These are phyloP conservation scores for Heliconius ethilla DNA, from an alignment of 2,888 invertebrate species.

Conservation along the genomic window DNA sequence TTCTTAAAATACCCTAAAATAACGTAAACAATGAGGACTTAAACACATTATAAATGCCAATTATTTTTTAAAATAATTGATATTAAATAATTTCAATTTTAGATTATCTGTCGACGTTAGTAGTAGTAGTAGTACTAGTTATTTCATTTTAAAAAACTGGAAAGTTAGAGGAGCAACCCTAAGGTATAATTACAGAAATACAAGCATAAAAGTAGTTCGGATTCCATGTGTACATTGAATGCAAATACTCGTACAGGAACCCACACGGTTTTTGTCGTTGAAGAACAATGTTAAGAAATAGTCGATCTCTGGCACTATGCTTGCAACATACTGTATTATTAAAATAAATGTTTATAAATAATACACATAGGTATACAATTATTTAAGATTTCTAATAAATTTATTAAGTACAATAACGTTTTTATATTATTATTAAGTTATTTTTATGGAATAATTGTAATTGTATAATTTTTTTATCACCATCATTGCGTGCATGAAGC, in stretches of 20 bases:
- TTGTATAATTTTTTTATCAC: too few species aligned
- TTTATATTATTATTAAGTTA: too few species aligned
- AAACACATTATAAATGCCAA: neutral
- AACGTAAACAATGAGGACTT: constrained; percentile 2
- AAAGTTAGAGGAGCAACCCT: constrained; percentile 42
- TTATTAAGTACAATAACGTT: neutral
- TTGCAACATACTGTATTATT: constrained; percentile 1
- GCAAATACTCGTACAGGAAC: constrained; percentile 45
- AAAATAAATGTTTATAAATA: neutral
- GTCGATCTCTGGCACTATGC: constrained; percentile 16
- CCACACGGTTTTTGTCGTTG: constrained; percentile 46
- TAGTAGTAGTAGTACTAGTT: neutral
- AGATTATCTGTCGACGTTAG: neutral
- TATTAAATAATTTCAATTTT: neutral
- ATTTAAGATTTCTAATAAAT: neutral
- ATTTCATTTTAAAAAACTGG: constrained; percentile 4
- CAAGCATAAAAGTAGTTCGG: constrained; percentile 45
- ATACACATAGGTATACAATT: neutral
- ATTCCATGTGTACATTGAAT: constrained; percentile 49
- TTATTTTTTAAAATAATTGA: neutral
- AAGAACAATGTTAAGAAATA: constrained; percentile 41
- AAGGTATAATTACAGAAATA: constrained; percentile 44
- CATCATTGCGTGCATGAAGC: too few species aligned
- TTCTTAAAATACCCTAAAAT: neutral
- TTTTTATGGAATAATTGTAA: too few species aligned